Conservation (phyloP, 2,888 invertebrate genomes). For the Drosophila parthenogenetica region DNA sequence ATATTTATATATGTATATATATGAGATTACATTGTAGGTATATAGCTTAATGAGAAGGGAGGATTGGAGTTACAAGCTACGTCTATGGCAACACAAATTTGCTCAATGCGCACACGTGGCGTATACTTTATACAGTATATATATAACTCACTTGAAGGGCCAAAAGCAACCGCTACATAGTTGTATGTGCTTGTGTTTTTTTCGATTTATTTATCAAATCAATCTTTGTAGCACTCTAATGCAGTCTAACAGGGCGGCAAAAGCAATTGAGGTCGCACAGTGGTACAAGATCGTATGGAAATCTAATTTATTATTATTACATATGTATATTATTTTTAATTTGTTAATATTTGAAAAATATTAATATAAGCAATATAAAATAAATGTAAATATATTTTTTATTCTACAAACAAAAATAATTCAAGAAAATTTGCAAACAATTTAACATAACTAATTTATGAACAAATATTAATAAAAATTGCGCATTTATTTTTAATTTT, state of each 20-base stretch:
- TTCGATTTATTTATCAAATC: constrained; percentile 8
- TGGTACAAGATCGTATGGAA: neutral
- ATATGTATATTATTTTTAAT: too few species aligned
- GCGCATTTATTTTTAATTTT: too few species aligned
- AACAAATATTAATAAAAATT: too few species aligned
- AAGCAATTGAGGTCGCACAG: constrained; percentile 32
- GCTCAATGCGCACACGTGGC: constrained; percentile 50
- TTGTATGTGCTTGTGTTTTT: neutral
- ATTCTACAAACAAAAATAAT: too few species aligned
- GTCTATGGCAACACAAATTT: constrained; percentile 55
- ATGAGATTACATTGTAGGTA: constrained; percentile 43
- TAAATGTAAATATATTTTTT: too few species aligned
- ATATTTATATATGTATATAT: constrained; percentile 33
- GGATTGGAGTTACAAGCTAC: constrained; percentile 39
- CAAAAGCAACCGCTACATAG: constrained; percentile 10
- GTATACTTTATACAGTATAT: constrained; percentile 68
- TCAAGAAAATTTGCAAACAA: too few species aligned
- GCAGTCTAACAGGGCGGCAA: constrained; percentile 31
- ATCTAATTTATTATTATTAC: neutral
- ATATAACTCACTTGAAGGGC: constrained; percentile 14
- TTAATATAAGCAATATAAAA: too few species aligned
- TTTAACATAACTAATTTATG: too few species aligned
- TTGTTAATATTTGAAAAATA: too few species aligned
- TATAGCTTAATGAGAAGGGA: constrained; percentile 52
- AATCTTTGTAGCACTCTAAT: constrained; percentile 1